Conservation (phyloP, 2,113 vertebrate species). For the Mesitornis unicolor region DNA sequence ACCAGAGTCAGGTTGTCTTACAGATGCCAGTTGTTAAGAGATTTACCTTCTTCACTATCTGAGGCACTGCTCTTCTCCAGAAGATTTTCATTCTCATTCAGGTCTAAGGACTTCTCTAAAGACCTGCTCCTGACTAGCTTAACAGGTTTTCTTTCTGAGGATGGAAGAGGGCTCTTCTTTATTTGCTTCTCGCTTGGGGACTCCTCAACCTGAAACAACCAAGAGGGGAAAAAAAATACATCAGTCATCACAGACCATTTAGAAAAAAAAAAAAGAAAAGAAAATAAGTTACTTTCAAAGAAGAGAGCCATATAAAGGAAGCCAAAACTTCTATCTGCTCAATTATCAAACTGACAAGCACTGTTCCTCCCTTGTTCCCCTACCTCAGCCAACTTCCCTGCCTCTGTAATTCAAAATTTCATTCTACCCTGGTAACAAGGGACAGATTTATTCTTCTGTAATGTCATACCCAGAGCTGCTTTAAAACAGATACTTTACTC, state of each 20-base stretch:
- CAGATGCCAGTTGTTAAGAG: neutral
- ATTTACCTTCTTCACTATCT: constrained; percentile 87
- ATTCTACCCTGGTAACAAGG: neutral
- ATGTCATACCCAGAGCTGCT: neutral
- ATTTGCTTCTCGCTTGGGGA: constrained; percentile 49
- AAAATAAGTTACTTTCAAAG: neutral
- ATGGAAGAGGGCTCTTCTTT: constrained; percentile 67
- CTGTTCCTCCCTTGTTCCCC: neutral
- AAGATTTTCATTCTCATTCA: constrained; percentile 86
- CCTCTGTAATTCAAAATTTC: neutral
- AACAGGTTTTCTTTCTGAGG: constrained; percentile 65
- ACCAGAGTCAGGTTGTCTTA: neutral
- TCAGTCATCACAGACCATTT: neutral
- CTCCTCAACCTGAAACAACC: constrained; percentile 70
- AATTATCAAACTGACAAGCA: neutral
- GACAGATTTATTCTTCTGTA: neutral
- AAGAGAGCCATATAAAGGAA: neutral
- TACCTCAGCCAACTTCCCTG: neutral
- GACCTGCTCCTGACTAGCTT: constrained; percentile 67
- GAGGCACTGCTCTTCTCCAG: constrained; percentile 83
- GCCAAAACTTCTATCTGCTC: neutral
- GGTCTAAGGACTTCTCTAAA: constrained; percentile 78
- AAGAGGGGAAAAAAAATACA: neutral
- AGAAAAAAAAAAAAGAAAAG: neutral
- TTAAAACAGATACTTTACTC: neutral